These are phyloP conservation scores for Clinocottus analis DNA, from an alignment of 2,113 vertebrate genomes.

Conservation along the genomic window DNA sequence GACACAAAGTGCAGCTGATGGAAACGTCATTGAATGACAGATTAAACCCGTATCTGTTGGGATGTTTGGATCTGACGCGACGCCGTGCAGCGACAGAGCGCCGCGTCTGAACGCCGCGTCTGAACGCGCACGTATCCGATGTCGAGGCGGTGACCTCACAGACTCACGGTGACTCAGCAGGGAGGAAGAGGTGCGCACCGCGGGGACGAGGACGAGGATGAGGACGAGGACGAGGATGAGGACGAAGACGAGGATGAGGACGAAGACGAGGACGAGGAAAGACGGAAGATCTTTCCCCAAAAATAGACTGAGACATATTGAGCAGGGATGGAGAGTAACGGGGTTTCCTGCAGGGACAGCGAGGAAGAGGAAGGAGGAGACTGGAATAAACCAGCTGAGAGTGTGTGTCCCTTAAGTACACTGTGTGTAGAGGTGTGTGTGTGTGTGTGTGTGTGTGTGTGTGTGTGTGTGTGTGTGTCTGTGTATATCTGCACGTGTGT, in stretches of 20 bases:
- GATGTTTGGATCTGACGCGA: too few species aligned
- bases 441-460: conserved; percentile 24
- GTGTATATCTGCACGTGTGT: too few species aligned
- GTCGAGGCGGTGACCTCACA: conserved; percentile 40
- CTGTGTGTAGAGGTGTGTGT: conserved; percentile 55
- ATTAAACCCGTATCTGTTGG: neutral
- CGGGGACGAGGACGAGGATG: too few species aligned
- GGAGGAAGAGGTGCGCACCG: too few species aligned
- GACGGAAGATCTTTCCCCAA: neutral
- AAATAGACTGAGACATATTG: neutral
- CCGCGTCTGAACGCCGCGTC: neutral
- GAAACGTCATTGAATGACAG: neutral
- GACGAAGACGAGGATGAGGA: too few species aligned
- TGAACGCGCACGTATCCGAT: conserved; percentile 20
- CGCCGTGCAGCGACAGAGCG: too few species aligned
- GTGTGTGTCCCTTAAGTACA: conserved; percentile 29
- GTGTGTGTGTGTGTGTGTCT: conserved; percentile 13
- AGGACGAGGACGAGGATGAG: too few species aligned
- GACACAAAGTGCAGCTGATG: too few species aligned
- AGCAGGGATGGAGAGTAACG: neutral
- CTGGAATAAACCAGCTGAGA: conserved; percentile 32
- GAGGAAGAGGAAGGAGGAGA: neutral
- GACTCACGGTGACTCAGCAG: neutral
- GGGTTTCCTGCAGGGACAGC: conserved; percentile 19
- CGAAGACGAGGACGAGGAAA: too few species aligned